Conservation (phyloP, 1,140 invertebrate species). For the Calliopsis andreniformis region DNA sequence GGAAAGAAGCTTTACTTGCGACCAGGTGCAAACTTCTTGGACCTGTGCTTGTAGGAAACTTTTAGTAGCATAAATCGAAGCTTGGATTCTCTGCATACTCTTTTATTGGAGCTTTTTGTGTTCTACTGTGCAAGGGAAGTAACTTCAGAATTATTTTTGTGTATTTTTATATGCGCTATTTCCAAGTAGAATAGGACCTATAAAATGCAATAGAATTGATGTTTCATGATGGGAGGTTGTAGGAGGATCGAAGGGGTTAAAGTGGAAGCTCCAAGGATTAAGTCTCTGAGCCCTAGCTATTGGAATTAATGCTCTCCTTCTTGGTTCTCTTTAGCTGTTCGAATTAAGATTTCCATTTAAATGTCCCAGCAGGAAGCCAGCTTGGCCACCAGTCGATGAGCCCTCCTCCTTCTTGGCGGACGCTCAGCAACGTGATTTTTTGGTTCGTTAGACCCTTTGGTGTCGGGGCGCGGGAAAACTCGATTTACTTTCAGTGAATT, state of each 20-base stretch:
- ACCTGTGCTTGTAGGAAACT: no score
- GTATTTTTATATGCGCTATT: no score
- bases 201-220: no score
- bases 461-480: slow-evolving; percentile 64
- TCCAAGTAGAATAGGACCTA: no score
- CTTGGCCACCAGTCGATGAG: neutral
- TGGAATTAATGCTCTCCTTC: neutral
- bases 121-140: no score
- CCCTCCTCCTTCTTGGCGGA: slow-evolving; percentile 31
- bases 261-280: no score
- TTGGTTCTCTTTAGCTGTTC: slow-evolving; percentile 31
- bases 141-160: no score
- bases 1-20: no score
- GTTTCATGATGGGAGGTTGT: neutral
- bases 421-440: slow-evolving; percentile 65
- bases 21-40: no score
- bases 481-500: slow-evolving; percentile 78
- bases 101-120: no score
- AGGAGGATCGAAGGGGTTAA: neutral
- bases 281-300: neutral
- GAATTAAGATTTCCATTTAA: slow-evolving; percentile 37
- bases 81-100: no score
- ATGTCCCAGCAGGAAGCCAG: neutral
- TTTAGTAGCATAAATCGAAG: no score
- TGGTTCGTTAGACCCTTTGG: slow-evolving; percentile 75